phyloP scores from a whole-genome alignment of 2,888 invertebrate genomes.

The Caenorhabditis sp. region DNA sequence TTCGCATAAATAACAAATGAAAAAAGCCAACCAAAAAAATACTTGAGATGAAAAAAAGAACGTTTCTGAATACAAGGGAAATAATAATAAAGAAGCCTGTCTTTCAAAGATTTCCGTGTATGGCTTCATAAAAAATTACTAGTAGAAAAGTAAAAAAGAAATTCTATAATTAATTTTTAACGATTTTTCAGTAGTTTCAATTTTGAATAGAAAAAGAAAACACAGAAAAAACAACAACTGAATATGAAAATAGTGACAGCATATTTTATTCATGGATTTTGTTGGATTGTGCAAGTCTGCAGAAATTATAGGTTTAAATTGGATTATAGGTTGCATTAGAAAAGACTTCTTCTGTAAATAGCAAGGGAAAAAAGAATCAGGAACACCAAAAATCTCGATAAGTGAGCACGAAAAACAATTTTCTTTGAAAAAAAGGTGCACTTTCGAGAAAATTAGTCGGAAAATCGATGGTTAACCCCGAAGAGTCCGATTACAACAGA shows the following conservation, averaged over 20 bases:
- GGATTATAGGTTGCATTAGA: neutral
- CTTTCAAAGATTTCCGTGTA: neutral
- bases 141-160: neutral
- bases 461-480: neutral
- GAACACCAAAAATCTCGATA: neutral
- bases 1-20: neutral
- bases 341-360: neutral
- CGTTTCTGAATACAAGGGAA: neutral
- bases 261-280: neutral
- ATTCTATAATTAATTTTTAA: neutral
- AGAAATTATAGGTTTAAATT: neutral
- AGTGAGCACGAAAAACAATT: neutral
- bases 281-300: neutral
- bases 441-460: neutral
- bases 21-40: too few relatives aligned
- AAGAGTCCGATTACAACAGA: too few relatives aligned
- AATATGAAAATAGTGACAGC: neutral
- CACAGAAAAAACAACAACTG: neutral
- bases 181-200: neutral
- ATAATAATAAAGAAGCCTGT: neutral
- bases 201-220: neutral
- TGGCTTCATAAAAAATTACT: conserved; percentile 3
- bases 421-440: neutral
- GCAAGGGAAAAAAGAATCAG: neutral
- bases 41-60: neutral